phyloP scores from a whole-genome alignment of 92 coral and sea anemone species.

The Epizoanthus rinbou region DNA sequence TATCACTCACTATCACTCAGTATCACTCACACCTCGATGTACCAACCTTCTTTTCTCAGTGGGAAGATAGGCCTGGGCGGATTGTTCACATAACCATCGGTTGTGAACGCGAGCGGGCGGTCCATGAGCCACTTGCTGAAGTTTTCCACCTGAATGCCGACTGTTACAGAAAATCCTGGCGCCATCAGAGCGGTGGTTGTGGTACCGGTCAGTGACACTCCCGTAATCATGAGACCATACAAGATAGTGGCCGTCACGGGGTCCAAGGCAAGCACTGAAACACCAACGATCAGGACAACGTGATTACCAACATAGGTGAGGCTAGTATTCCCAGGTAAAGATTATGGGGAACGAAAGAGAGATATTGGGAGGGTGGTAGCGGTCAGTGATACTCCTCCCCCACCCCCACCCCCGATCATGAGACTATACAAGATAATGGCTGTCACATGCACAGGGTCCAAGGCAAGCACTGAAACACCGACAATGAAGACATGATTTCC shows the following conservation, averaged over 20 bases:
- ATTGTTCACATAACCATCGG: conserved; percentile 5
- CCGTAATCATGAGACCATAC: conserved; percentile 28
- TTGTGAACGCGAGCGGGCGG: background rate
- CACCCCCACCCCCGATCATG: too few species aligned
- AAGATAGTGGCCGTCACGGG: conserved; percentile 29
- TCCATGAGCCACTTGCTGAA: conserved; percentile 39
- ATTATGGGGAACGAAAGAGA: too few species aligned
- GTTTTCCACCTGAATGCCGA: conserved; percentile 30
- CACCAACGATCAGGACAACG: background rate
- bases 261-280: conserved; percentile 25
- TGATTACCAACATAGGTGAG: too few species aligned
- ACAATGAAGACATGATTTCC: too few species aligned
- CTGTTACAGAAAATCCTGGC: conserved; percentile 5
- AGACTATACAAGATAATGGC: conserved; percentile 4
- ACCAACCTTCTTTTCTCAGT: conserved; percentile 26
- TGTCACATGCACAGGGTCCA: conserved; percentile 34
- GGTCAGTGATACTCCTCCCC: too few species aligned
- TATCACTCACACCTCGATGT: too few species aligned
- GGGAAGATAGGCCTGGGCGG: conserved; percentile 17
- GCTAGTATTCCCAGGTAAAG: too few species aligned
- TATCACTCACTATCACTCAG: too few species aligned
- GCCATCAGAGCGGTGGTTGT: conserved; percentile 31
- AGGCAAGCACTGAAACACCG: background rate
- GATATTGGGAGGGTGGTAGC: too few species aligned
- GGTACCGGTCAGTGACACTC: conserved; percentile 21